These are phyloP conservation scores for Scartelaos histophorus DNA, from an alignment of 2,113 vertebrate species.

Conservation along the genomic window DNA sequence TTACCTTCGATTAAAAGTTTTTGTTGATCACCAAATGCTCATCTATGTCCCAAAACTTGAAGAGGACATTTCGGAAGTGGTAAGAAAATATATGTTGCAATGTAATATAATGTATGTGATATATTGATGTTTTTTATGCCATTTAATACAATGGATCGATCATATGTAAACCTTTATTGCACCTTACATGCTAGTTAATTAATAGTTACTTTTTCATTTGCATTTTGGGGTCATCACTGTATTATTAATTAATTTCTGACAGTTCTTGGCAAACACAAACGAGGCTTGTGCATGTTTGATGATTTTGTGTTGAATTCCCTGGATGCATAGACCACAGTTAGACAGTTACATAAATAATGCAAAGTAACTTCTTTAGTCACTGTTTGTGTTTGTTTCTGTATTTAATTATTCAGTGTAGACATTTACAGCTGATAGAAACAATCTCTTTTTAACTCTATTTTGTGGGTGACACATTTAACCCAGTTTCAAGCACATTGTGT, in stretches of 20 bases:
- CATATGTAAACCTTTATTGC: neutral
- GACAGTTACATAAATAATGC: constrained; percentile 62
- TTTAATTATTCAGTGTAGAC: constrained; percentile 33
- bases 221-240: constrained; percentile 18
- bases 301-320: constrained; percentile 48
- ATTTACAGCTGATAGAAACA: neutral
- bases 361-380: constrained; percentile 30
- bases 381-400: constrained; percentile 10
- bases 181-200: neutral
- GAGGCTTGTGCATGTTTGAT: constrained; percentile 53
- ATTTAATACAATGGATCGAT: neutral
- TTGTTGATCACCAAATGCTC: constrained; percentile 80
- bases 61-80: constrained; percentile 94
- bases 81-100: constrained; percentile 66
- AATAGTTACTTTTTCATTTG: neutral
- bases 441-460: constrained; percentile 33
- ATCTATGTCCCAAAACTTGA: constrained; percentile 86
- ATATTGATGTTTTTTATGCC: neutral
- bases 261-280: constrained; percentile 16
- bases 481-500: constrained; percentile 42
- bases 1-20: constrained; percentile 89
- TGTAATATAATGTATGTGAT: neutral
- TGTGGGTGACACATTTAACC: constrained; percentile 51
- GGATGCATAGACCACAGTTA: constrained; percentile 17
- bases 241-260: constrained; percentile 26